These are phyloP conservation scores for Nerophis ophidion DNA, from an alignment of 2,113 vertebrate genomes.

Conservation along the genomic window DNA sequence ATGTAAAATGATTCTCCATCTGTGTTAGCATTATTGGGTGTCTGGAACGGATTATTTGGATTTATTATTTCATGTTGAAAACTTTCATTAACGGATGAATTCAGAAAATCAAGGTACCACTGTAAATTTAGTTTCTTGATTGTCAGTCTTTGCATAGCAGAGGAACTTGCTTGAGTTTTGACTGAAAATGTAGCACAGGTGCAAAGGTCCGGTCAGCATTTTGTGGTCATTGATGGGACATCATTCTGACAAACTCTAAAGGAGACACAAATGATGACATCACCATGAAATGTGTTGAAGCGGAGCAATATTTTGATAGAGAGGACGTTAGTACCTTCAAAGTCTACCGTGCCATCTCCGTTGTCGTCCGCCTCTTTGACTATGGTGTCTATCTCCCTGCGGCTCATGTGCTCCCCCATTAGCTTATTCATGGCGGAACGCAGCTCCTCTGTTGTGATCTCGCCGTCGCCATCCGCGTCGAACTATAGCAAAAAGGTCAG, in stretches of 20 bases:
- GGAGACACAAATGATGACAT: background rate
- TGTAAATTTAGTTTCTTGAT: background rate
- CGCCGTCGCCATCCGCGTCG: conserved; percentile 79
- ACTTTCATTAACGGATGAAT: too few species aligned
- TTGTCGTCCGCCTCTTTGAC: conserved; percentile 80
- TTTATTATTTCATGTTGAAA: too few species aligned
- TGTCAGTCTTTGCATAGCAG: conserved; percentile 26
- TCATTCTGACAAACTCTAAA: conserved; percentile 71
- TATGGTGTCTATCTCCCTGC: conserved; percentile 73
- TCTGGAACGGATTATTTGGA: too few species aligned
- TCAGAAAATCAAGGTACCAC: too few species aligned
- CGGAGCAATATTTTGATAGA: background rate
- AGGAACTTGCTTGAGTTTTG: background rate
- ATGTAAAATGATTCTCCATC: too few species aligned
- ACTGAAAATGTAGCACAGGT: conserved; percentile 5
- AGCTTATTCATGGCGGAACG: conserved; percentile 76
- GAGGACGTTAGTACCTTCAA: conserved; percentile 73
- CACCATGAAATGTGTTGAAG: background rate
- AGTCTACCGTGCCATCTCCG: conserved; percentile 81
- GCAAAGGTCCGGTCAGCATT: conserved; percentile 1
- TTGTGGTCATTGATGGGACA: conserved; percentile 57
- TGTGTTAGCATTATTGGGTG: too few species aligned
- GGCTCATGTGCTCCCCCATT: conserved; percentile 76
- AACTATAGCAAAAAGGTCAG: conserved; percentile 61
- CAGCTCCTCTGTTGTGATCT: conserved; percentile 78